A percentile compares a stretch with the other conserved stretches of the same genome.
These are phyloP conservation scores for Eciton burchellii DNA, from an alignment of 1,140 invertebrate genomes.

Conservation along the genomic window DNA sequence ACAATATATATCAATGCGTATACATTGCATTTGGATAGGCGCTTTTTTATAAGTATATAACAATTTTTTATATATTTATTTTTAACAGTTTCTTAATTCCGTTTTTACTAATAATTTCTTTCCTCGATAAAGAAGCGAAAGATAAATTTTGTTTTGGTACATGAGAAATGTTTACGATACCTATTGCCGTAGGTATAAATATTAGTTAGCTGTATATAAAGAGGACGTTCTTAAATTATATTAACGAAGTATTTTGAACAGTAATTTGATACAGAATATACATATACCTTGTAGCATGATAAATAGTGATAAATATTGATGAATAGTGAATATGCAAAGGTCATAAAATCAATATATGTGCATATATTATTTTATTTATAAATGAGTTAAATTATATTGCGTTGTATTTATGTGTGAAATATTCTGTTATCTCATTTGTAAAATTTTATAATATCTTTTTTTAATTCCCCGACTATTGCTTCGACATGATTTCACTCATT, in stretches of 20 bases:
- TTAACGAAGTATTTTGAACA: background rate
- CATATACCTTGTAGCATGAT: constrained; percentile 66
- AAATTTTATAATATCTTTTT: constrained; percentile 34
- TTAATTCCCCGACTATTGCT: constrained; percentile 18
- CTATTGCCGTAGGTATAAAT: constrained; percentile 33
- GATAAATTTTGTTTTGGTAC: background rate
- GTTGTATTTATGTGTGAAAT: constrained; percentile 6
- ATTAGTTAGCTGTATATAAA: background rate
- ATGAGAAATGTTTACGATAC: constrained; percentile 23
- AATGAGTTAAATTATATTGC: background rate
- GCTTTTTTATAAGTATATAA: background rate
- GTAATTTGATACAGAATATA: constrained; percentile 14
- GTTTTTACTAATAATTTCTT: background rate
- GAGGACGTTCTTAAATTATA: background rate
- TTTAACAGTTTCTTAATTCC: constrained; percentile 1
- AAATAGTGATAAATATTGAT: too few species aligned
- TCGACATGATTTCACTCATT: background rate
- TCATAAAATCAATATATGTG: constrained; percentile 37
- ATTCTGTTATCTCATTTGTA: constrained; percentile 3
- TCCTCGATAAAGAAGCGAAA: too few species aligned
- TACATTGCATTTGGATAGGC: background rate
- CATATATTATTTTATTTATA: constrained; percentile 52
- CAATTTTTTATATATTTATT: background rate
- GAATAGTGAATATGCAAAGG: constrained; percentile 62
- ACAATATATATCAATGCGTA: constrained; percentile 47